Evolutionary conservation across 2,113 vertebrate genomes (phyloP).

Genomic region (Cygnus atratus): DNA sequence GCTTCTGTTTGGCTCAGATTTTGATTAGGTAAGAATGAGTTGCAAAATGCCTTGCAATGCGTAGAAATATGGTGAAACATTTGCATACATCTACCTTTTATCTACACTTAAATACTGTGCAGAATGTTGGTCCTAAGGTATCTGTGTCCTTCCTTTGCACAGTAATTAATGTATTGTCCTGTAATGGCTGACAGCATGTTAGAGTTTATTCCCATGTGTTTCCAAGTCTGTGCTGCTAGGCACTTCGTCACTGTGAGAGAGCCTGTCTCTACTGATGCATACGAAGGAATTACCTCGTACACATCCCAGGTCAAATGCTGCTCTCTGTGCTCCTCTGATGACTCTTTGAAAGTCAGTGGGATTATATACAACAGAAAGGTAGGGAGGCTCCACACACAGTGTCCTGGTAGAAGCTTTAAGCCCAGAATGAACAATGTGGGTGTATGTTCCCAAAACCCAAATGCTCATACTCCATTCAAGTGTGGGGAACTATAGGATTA

Average conservation of each 20-base stretch:
- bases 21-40: neutral
- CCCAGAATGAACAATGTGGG: neutral
- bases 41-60: neutral
- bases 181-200: neutral
- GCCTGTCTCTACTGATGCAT: neutral
- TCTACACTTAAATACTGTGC: neutral
- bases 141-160: neutral
- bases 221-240: neutral
- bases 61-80: neutral
- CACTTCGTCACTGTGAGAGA: neutral
- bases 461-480: neutral
- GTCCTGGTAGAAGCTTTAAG: neutral
- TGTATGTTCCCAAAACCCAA: neutral
- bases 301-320: neutral
- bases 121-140: fast-evolving
- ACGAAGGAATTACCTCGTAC: neutral
- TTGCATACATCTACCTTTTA: neutral
- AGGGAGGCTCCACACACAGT: neutral
- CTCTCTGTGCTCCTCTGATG: neutral
- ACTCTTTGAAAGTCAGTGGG: neutral
- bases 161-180: neutral
- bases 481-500: neutral
- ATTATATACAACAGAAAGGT: neutral
- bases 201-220: neutral
- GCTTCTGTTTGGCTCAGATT: neutral